Base-by-base conservation (phyloP, 2,797 vertebrate genomes). In the Selene dorsalis region DNA sequence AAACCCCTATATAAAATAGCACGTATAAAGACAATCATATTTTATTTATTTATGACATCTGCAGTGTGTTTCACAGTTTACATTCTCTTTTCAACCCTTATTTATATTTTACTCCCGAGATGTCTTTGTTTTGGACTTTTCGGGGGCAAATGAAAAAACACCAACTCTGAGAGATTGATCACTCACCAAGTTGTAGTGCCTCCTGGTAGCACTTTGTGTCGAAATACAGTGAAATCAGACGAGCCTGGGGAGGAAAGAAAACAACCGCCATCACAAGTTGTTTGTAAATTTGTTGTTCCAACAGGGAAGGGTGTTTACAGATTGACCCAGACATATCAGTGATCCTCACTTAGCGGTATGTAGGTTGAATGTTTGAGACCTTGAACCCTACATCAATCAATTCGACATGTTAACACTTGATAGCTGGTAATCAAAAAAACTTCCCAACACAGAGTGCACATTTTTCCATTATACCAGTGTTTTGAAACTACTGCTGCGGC, bases 191-290 rank as follows among this genome's bases (percentile, higher is more conserved):
- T 59, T 97, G 96, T 84, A 99, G 93, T 0, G 98, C 98, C 90
- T 99, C 98, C 85, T 96, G 97, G 94, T 98, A 99, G 93, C 96
- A 95, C 94, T 97, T 99, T 86, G 98, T 99, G 94, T 99, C 98
- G 30, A 97, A 98, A 93, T 99, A 99, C 89, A 99, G 93, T 6
- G 98, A 98, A 91, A 99, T 96, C 88, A 99, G 95, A 77, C 98
- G 97, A 68, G 97, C 97, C 98, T 99, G 93, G 80, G 50, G 69
- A 71, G 48, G 73, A 45, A 81, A 1, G 5, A 86, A 41, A 38
- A 82, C 17, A 66, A 43, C 26, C 58, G 35, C 22, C 7, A 20
- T 24, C 6, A 26, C 6, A 13, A 17, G 12, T 13, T 32, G n/a
- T n/a, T 12, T 61, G 12, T 14, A 52, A 12, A 53, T 26, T 24